Conservation (phyloP, 2,797 vertebrate genomes). For the Meda fulgida region DNA sequence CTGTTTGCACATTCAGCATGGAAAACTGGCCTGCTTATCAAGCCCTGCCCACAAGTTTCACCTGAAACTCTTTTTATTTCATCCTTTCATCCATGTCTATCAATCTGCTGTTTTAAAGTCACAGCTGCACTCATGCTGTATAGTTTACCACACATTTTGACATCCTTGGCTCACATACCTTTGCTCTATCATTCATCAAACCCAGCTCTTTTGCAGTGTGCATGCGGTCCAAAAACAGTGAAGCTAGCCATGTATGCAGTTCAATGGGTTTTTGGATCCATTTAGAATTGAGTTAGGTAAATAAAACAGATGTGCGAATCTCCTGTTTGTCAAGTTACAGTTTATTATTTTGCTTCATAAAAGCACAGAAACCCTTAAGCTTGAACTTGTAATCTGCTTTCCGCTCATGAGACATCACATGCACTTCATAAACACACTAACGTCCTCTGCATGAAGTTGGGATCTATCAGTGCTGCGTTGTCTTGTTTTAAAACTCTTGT, state of each 20-base stretch:
- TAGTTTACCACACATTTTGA: neutral
- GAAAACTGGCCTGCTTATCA: conserved; percentile 36
- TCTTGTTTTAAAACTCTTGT: neutral
- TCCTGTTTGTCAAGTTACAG: conserved; percentile 5
- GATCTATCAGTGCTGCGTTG: neutral
- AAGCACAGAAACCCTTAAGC: conserved; percentile 11
- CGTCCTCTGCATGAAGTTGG: conserved; percentile 18
- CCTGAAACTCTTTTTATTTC: conserved; percentile 42
- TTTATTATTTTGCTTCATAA: conserved; percentile 9
- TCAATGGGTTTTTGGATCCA: neutral
- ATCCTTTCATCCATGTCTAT: conserved; percentile 5
- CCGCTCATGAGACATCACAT: neutral
- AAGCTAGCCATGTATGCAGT: neutral
- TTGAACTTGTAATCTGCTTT: conserved; percentile 30
- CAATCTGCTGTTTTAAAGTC: conserved; percentile 9
- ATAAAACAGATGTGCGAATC: neutral
- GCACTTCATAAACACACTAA: conserved; percentile 1
- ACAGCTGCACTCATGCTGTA: neutral
- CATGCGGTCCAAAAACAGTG: conserved; percentile 25
- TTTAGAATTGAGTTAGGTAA: neutral
- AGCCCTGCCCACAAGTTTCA: conserved; percentile 19
- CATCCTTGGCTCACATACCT: conserved; percentile 19
- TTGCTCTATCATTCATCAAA: conserved; percentile 31
- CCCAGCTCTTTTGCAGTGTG: conserved; percentile 5
- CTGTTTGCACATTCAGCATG: conserved; percentile 49